These are phyloP conservation scores for Luidia sarsii DNA, from an alignment of 53 echinoderm and acorn worm genomes.

Conservation along the genomic window DNA sequence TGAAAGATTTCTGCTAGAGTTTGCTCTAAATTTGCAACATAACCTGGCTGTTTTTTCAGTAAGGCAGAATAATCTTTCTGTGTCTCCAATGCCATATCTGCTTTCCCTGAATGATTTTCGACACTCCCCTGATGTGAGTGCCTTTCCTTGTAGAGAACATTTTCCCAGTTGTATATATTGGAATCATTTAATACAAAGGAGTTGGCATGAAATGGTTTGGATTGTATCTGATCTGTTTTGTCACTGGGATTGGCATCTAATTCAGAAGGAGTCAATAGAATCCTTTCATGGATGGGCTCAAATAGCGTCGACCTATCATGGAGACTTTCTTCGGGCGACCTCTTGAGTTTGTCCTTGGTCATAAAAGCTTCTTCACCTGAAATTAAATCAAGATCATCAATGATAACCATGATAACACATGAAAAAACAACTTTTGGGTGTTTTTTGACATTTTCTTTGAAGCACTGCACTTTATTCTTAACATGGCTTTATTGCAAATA, in stretches of 20 bases:
- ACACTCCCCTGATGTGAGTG: too few relatives aligned
- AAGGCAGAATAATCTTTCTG: background rate
- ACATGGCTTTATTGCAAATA: too few relatives aligned
- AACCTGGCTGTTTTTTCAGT: background rate
- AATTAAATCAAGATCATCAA: constrained; percentile 31
- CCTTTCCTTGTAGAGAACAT: too few relatives aligned
- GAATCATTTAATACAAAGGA: background rate
- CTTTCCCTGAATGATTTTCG: too few relatives aligned
- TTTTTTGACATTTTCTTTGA: too few relatives aligned
- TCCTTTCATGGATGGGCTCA: constrained; percentile 13
- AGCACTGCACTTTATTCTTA: too few relatives aligned
- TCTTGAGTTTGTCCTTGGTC: constrained; percentile 77
- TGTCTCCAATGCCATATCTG: background rate
- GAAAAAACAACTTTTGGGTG: too few relatives aligned
- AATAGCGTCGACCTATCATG: background rate
- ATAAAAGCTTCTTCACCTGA: constrained; percentile 80
- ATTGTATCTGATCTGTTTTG: background rate
- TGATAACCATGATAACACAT: too few relatives aligned
- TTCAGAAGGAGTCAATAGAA: constrained; percentile 26
- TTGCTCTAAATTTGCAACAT: constrained; percentile 63
- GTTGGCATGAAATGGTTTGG: background rate
- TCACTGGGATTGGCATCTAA: constrained; percentile 24
- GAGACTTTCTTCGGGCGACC: constrained; percentile 62
- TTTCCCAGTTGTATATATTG: too few relatives aligned
- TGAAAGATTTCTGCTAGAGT: constrained; percentile 69